Percentiles rank a stretch among this genome's conserved stretches.
These are phyloP conservation scores for Amblyjoppa fuscipennis DNA, from an alignment of 2,888 invertebrate species.

Conservation along the genomic window DNA sequence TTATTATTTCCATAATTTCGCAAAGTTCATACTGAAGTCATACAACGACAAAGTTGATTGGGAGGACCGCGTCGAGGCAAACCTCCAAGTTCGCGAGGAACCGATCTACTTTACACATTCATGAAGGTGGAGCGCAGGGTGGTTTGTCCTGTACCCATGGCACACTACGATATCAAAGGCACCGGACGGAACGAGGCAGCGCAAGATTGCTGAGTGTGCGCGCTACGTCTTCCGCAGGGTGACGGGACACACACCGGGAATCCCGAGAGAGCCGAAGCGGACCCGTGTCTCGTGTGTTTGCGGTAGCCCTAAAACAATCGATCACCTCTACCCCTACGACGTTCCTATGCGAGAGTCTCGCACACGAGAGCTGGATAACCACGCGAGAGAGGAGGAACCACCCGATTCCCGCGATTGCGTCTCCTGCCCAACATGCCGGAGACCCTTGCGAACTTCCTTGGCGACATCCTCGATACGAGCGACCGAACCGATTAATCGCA, in stretches of 20 bases:
- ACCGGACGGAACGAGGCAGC: conserved; percentile 61
- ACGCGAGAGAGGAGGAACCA: background rate
- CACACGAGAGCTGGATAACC: conserved; percentile 33
- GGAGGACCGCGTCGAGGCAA: conserved; percentile 49
- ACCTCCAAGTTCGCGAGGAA: conserved; percentile 34
- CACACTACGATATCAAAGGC: conserved; percentile 79
- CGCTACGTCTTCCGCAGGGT: conserved; percentile 47
- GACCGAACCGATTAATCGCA: conserved; percentile 68
- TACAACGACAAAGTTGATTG: conserved; percentile 31
- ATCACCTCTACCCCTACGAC: conserved; percentile 74
- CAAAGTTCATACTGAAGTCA: background rate
- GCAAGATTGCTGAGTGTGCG: conserved; percentile 75
- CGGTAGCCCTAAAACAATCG: conserved; percentile 84
- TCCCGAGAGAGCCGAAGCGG: conserved; percentile 77
- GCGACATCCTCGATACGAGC: conserved; percentile 33
- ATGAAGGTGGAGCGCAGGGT: conserved; percentile 74
- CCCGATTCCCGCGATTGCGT: conserved; percentile 54
- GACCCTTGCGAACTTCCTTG: conserved; percentile 26
- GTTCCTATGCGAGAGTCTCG: conserved; percentile 14
- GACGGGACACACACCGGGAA: conserved; percentile 60
- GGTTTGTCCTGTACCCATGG: conserved; percentile 26
- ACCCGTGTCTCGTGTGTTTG: conserved; percentile 82
- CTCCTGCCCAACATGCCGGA: conserved; percentile 32
- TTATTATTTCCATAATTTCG: background rate
- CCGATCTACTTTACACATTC: conserved; percentile 81